Evolutionary conservation across 2,113 vertebrate genomes (phyloP).

Genomic region (Aphyosemion australe): DNA sequence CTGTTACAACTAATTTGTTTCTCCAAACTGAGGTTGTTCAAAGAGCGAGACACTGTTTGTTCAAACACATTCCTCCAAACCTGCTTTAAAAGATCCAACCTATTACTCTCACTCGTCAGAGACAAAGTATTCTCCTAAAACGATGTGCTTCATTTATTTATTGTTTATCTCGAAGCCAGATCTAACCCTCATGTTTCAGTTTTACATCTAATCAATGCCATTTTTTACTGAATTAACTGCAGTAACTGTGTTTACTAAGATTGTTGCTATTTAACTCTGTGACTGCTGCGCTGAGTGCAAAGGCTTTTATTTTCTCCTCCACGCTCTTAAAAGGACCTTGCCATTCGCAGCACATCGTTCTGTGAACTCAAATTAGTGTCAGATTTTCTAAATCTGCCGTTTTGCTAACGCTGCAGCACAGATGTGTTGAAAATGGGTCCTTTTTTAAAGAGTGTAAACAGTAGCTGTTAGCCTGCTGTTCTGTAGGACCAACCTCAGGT

Average conservation of each 20-base stretch:
- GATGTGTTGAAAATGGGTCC: conserved; percentile 46
- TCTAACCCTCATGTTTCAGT: conserved; percentile 51
- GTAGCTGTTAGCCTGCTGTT: conserved; percentile 36
- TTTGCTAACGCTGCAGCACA: neutral
- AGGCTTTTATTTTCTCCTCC: conserved; percentile 14
- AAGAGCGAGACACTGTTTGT: too few relatives aligned
- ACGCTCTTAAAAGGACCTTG: conserved; percentile 45
- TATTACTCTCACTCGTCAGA: conserved; percentile 2
- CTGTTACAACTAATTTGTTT: too few relatives aligned
- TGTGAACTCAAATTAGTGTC: neutral
- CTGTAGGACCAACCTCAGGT: conserved; percentile 1
- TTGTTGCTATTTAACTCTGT: conserved; percentile 36
- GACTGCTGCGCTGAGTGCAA: neutral
- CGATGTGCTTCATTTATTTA: conserved; percentile 4
- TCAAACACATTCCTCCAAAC: too few relatives aligned
- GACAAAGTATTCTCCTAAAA: neutral
- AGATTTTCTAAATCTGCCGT: neutral
- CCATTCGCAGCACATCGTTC: conserved; percentile 36
- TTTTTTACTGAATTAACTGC: conserved; percentile 14
- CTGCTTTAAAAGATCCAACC: too few relatives aligned
- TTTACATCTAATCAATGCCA: conserved; percentile 18
- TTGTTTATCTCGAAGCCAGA: conserved; percentile 25
- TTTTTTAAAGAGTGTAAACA: conserved; percentile 48
- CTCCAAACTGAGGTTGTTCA: too few relatives aligned
- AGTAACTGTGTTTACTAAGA: conserved; percentile 26